Evolutionary conservation across 1,140 invertebrate species (phyloP).

Genomic region (Homalodisca vitripennis): DNA sequence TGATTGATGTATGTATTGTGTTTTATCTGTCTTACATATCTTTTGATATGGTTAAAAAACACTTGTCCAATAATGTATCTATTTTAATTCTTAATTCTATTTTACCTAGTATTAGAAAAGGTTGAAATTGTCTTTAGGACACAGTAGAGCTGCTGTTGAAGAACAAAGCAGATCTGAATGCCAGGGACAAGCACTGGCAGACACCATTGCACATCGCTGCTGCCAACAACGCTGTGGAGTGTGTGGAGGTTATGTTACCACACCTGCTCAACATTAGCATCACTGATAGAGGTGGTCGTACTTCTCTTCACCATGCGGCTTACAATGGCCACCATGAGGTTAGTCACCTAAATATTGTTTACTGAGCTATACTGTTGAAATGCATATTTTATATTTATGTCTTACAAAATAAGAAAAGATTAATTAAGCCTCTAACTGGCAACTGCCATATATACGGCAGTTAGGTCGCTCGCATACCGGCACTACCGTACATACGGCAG

Average conservation of each 20-base stretch:
- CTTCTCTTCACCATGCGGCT: constrained; percentile 63
- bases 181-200: constrained; percentile 61
- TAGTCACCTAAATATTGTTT: too few relatives aligned
- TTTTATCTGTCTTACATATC: not conserved
- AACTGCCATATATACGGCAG: too few relatives aligned
- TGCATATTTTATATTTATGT: too few relatives aligned
- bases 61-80: not conserved
- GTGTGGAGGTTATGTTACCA: constrained; percentile 55
- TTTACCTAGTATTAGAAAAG: too few relatives aligned
- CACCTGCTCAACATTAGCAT: constrained; percentile 58
- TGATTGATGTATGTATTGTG: too few relatives aligned
- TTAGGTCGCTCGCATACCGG: too few relatives aligned
- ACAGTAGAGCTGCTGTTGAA: constrained; percentile 57
- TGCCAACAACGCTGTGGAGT: constrained; percentile 58
- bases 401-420: too few relatives aligned
- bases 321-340: constrained; percentile 59
- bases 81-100: too few relatives aligned
- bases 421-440: too few relatives aligned
- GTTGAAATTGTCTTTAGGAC: constrained; percentile 48
- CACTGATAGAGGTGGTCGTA: constrained; percentile 59
- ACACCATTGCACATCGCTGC: constrained; percentile 60
- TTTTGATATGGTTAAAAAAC: not conserved
- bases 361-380: too few relatives aligned
- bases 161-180: constrained; percentile 59
- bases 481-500: too few relatives aligned